Evolutionary conservation across 2,113 vertebrate species (phyloP).

Genomic region (Benitochromis conjunctus): DNA sequence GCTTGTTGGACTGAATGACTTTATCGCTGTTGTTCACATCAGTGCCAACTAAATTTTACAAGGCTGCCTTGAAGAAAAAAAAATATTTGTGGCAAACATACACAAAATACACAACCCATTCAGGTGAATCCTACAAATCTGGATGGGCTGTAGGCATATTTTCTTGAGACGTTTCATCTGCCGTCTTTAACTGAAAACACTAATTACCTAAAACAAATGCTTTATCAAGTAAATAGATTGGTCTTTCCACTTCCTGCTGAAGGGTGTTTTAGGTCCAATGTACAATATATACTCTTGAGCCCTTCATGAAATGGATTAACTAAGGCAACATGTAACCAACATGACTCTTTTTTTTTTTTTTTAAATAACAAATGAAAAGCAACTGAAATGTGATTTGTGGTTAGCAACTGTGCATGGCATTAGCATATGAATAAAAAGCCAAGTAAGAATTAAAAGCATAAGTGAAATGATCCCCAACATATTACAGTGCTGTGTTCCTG

Average conservation of each 20-base stretch:
- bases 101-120: conserved; percentile 36
- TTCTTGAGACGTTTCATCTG: neutral
- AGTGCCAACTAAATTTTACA: conserved; percentile 30
- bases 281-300: conserved; percentile 24
- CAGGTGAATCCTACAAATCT: conserved; percentile 37
- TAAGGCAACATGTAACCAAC: conserved; percentile 67
- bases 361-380: conserved; percentile 7
- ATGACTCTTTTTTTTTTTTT: neutral
- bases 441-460: neutral
- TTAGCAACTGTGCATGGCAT: neutral
- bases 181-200: conserved; percentile 37
- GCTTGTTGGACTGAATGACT: conserved; percentile 29
- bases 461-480: neutral
- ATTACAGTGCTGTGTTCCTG: conserved; percentile 37
- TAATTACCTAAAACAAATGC: conserved; percentile 47
- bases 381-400: neutral
- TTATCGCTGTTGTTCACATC: conserved; percentile 34
- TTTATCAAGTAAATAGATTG: conserved; percentile 46
- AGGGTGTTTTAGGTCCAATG: conserved; percentile 59
- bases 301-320: conserved; percentile 55
- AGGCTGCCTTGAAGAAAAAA: conserved; percentile 15
- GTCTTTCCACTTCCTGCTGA: conserved; percentile 44
- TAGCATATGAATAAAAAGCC: neutral
- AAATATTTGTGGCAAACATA: conserved; percentile 1
- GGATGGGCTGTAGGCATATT: conserved; percentile 44